These are phyloP conservation scores for Enteromius viviparus DNA, from an alignment of 2,797 vertebrate genomes.

Conservation along the genomic window DNA sequence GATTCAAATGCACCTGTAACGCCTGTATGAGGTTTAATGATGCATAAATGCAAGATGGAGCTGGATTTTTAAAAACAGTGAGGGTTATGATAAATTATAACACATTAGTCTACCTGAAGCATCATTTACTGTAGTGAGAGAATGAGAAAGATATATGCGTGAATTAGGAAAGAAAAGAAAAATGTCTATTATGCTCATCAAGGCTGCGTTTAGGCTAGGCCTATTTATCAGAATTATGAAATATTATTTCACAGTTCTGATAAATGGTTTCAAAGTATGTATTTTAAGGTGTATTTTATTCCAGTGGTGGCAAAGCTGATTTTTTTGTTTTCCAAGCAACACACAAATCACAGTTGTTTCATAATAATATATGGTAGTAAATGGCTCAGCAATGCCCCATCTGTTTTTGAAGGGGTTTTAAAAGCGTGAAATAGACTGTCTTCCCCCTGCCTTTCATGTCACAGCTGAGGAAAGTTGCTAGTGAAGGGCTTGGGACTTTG, in stretches of 20 bases:
- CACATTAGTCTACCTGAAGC: background rate
- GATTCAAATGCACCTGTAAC: background rate
- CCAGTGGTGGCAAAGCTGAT: background rate
- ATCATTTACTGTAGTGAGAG: conserved; percentile 3
- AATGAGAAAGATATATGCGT: background rate
- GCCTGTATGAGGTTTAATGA: conserved; percentile 31
- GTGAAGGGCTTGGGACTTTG: background rate
- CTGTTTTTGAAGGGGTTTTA: conserved; percentile 19
- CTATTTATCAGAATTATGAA: background rate
- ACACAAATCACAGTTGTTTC: conserved; percentile 1
- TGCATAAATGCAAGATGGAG: conserved; percentile 20
- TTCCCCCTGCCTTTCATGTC: conserved; percentile 5
- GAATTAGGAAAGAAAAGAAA: conserved; percentile 19
- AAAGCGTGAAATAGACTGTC: conserved; percentile 5
- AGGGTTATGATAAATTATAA: conserved; percentile 20
- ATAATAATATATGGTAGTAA: background rate
- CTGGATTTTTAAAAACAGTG: conserved; percentile 15
- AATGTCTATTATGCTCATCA: background rate
- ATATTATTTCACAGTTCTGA: background rate
- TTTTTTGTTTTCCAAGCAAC: background rate
- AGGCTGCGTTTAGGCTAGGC: background rate
- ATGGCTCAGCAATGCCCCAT: background rate
- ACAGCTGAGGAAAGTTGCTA: background rate
- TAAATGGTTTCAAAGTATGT: background rate
- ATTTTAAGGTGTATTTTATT: background rate